These are phyloP conservation scores for Clarias fuscus DNA, from an alignment of 2,797 vertebrate species.

Conservation along the genomic window DNA sequence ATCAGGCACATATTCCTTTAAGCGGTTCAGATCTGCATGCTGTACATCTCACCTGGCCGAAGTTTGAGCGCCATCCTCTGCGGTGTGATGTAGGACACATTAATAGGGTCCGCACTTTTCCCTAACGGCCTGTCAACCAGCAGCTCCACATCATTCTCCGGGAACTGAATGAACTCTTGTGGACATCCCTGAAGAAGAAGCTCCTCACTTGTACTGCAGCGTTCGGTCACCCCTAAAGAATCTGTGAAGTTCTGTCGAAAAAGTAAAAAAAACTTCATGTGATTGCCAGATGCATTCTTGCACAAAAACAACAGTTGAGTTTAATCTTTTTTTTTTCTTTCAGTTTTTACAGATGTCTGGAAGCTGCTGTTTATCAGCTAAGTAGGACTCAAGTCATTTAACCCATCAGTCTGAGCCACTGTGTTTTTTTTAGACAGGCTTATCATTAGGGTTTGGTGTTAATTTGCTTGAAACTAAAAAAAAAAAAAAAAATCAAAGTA, in stretches of 20 bases:
- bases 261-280: conserved; percentile 37
- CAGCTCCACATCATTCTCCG: conserved; percentile 76
- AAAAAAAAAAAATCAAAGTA: neutral
- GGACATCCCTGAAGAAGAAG: conserved; percentile 85
- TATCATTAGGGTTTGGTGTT: neutral
- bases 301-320: neutral
- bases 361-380: neutral
- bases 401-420: neutral
- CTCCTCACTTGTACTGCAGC: conserved; percentile 82
- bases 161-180: conserved; percentile 79
- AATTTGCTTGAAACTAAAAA: neutral
- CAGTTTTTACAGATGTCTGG: neutral
- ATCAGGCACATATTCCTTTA: neutral
- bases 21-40: neutral
- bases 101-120: conserved; percentile 66
- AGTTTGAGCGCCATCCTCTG: conserved; percentile 87
- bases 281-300: neutral
- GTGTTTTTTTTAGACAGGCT: neutral
- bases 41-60: conserved; percentile 77
- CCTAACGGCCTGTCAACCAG: conserved; percentile 79
- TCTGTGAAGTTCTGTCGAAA: conserved; percentile 90
- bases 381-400: neutral
- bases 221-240: conserved; percentile 73
- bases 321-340: neutral
- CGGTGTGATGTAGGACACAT: conserved; percentile 87